Base-by-base conservation (phyloP, 1,140 invertebrate genomes). In the Eciton burchellii region DNA sequence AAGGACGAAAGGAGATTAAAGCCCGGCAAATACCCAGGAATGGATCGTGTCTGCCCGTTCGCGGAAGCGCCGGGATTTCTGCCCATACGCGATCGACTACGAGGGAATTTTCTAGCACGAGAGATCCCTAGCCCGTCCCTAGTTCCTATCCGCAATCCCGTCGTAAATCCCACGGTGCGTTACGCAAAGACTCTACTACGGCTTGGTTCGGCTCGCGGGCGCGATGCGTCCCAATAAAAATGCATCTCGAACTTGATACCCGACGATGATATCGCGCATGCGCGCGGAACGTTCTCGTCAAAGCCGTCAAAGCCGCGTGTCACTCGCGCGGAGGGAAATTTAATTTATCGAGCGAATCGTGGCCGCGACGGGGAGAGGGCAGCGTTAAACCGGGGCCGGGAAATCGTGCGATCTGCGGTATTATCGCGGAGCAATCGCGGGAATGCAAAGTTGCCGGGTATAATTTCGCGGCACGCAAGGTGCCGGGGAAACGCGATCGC, bases 21-120 rank as follows among this genome's bases (percentile, higher is more conserved):
- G 60, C 59, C 65, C 70, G 56, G 63, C 68, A 79, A 79, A 79
- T n/a, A n/a, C n/a, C n/a, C n/a, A n/a, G n/a, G n/a, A n/a, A n/a
- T n/a, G n/a, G n/a, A 63, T 79, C 70, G 45, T 56, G 56, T 70
- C 74, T 79, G 74, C 63, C 49, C 74, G 35, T 41, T 43, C 49
- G 74, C 74, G 47, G 29, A 26, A 54, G 74, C 35, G 24, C 70
- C 63, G 54, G 24, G 74, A 79, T 79, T 70, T 70, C 29, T 79
- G 70, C 49, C 16, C 16, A 29, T 45, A 70, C 63, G 56, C 63
- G 70, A 79, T 79, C 49, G 49, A 68, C 21, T 52, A 68, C 47
- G 54, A 54, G 24, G 70, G 24, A 21, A 79, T 70, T 47, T 29
- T 43, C 63, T 41, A 49, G 43, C 35, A 70, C 29, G 56, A 70